Percentiles rank a stretch among this genome's conserved stretches.
Conservation (phyloP, 2,888 invertebrate genomes). For the Oxyteleia sp. region DNA sequence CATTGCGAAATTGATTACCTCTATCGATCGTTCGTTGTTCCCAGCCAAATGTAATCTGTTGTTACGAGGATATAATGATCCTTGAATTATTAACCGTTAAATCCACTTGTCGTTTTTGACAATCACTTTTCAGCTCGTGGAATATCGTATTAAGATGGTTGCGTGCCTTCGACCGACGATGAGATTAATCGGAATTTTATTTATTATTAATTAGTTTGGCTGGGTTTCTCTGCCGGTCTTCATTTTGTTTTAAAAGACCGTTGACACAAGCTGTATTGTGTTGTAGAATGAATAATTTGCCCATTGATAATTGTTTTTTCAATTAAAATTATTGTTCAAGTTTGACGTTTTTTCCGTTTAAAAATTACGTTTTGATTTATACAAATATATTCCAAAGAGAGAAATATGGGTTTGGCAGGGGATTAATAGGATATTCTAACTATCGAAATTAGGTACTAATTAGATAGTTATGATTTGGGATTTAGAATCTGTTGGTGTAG, state of each 20-base stretch:
- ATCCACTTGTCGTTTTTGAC: conserved; percentile 53
- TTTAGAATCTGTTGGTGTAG: too few species aligned
- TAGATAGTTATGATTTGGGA: too few species aligned
- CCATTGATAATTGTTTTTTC: too few species aligned
- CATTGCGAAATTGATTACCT: conserved; percentile 65
- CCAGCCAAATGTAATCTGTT: conserved; percentile 38
- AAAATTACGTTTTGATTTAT: too few species aligned
- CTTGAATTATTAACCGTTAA: conserved; percentile 60
- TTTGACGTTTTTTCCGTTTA: too few species aligned
- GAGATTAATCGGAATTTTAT: conserved; percentile 28
- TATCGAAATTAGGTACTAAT: too few species aligned
- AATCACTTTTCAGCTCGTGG: conserved; percentile 33
- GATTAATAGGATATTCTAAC: too few species aligned
- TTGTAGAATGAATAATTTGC: neutral
- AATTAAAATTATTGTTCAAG: too few species aligned
- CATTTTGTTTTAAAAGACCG: neutral
- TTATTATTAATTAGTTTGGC: conserved; percentile 23
- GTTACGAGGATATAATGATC: conserved; percentile 48
- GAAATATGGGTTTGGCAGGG: too few species aligned
- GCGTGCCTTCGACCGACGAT: conserved; percentile 1
- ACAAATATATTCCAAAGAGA: too few species aligned
- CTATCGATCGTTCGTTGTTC: conserved; percentile 58
- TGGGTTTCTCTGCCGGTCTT: neutral
- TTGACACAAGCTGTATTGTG: conserved; percentile 20
- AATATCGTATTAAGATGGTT: conserved; percentile 22